phyloP scores from a whole-genome alignment of 1,140 invertebrate genomes.

The Trichoplusia ni region DNA sequence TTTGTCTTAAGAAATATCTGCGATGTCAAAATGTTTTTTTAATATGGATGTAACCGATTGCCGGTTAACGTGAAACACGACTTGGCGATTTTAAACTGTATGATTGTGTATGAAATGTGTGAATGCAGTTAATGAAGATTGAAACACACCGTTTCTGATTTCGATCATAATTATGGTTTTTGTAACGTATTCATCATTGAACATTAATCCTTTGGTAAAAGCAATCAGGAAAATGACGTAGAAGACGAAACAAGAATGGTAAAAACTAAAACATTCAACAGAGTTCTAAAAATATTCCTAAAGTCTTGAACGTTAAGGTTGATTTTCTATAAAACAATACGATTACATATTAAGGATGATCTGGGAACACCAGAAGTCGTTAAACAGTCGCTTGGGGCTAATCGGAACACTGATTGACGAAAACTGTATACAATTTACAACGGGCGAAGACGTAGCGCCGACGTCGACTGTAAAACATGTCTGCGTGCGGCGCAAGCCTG shows the following conservation, averaged over 20 bases:
- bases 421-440: conserved; percentile 39
- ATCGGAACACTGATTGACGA: conserved; percentile 34
- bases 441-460: conserved; percentile 27
- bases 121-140: background rate
- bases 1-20: conserved; percentile 17
- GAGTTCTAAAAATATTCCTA: background rate
- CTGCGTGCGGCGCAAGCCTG: background rate
- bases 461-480: conserved; percentile 29
- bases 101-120: conserved; percentile 5
- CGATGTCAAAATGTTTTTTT: conserved; percentile 23
- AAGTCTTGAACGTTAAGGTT: background rate
- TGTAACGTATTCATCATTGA: background rate
- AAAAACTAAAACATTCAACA: too few species aligned
- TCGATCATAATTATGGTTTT: background rate
- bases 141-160: background rate
- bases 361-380: conserved; percentile 37
- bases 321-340: conserved; percentile 25
- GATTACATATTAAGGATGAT: conserved; percentile 5
- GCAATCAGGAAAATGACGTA: too few species aligned
- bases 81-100: conserved; percentile 13
- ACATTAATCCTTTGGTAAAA: too few species aligned
- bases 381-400: conserved; percentile 30
- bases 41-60: conserved; percentile 20
- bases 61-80: background rate
- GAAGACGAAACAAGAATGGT: background rate